Percentiles rank a stretch among this genome's conserved stretches.
Evolutionary conservation across 2,113 vertebrate genomes (phyloP).

Genomic region (Glareola pratincola): DNA sequence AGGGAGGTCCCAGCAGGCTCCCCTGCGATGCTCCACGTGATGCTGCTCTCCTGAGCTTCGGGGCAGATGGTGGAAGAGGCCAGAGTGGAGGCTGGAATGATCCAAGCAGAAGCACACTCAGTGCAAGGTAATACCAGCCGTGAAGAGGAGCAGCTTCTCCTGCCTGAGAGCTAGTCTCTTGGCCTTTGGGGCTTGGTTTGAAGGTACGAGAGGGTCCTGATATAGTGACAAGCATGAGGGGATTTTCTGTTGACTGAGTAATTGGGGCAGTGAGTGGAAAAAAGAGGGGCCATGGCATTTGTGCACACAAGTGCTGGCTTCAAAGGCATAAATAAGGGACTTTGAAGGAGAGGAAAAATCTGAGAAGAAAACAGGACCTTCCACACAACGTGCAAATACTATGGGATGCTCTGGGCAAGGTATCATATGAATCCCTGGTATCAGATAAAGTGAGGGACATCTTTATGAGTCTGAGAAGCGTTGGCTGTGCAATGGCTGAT

Average conservation of each 20-base stretch:
- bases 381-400: not conserved
- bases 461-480: not conserved
- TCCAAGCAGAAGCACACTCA: not conserved
- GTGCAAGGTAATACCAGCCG: rapidly evolving
- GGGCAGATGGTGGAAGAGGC: not conserved
- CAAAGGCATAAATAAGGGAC: not conserved
- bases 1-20: not conserved
- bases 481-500: not conserved
- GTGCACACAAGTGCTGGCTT: not conserved
- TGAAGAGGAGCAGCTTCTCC: not conserved
- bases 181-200: not conserved
- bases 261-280: not conserved
- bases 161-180: not conserved
- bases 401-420: not conserved
- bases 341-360: not conserved
- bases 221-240: rapidly evolving
- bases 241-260: not conserved
- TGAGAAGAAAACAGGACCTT: not conserved
- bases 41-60: not conserved
- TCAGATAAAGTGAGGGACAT: not conserved
- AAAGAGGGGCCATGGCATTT: not conserved
- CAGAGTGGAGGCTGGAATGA: not conserved
- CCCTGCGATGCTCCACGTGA: rapidly evolving
- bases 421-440: not conserved
- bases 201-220: not conserved